Conservation (phyloP, 2,797 vertebrate genomes). For the Lepilemur ruficaudatus region DNA sequence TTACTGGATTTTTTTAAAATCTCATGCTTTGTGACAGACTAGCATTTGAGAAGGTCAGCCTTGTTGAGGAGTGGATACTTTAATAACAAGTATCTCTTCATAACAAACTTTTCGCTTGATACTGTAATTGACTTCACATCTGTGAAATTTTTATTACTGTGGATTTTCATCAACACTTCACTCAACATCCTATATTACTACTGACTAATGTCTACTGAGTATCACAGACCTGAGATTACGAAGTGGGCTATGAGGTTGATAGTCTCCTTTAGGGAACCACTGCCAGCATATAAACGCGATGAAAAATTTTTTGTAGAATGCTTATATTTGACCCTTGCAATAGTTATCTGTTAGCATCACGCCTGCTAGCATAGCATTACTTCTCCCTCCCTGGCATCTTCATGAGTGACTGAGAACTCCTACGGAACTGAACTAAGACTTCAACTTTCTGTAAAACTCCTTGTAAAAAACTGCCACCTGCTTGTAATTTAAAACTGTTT, state of each 20-base stretch:
- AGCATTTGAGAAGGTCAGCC: slow-evolving; percentile 74
- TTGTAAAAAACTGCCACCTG: neutral
- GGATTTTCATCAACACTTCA: slow-evolving; percentile 63
- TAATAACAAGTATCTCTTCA: slow-evolving; percentile 77
- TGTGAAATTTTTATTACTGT: slow-evolving; percentile 68
- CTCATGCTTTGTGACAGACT: slow-evolving; percentile 62
- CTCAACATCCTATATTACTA: slow-evolving; percentile 27
- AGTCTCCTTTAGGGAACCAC: neutral
- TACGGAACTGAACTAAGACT: slow-evolving; percentile 7
- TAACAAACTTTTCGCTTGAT: slow-evolving; percentile 75
- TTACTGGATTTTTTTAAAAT: slow-evolving; percentile 68
- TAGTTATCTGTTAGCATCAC: slow-evolving; percentile 19
- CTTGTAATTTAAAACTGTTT: neutral
- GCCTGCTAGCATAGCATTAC: neutral
- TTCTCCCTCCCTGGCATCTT: neutral
- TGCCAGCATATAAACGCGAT: slow-evolving; percentile 9
- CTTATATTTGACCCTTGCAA: neutral
- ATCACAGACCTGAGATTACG: neutral
- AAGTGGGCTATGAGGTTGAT: neutral
- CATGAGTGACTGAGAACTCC: neutral
- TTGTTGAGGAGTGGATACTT: slow-evolving; percentile 66
- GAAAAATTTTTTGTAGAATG: neutral
- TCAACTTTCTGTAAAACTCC: neutral
- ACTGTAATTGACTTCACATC: slow-evolving; percentile 73
- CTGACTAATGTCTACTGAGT: slow-evolving; percentile 35